Conservation (phyloP, 2,797 vertebrate genomes). For the Sebastes umbrosus region DNA sequence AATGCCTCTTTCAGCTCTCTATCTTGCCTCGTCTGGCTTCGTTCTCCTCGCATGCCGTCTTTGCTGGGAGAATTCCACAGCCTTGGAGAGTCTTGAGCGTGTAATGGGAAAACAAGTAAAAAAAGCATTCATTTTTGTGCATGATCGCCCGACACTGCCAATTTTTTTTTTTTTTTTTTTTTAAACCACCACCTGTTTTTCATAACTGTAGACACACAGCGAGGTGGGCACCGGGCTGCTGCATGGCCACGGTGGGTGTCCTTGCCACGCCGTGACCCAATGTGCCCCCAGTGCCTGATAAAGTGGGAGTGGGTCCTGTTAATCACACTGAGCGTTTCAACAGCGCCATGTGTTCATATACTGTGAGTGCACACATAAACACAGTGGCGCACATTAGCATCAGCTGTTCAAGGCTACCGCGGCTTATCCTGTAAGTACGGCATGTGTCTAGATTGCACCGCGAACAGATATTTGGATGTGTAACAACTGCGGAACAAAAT, state of each 20-base stretch:
- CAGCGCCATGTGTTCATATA: slow-evolving; percentile 32
- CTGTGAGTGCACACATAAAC: slow-evolving; percentile 54
- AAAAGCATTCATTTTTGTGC: slow-evolving; percentile 44
- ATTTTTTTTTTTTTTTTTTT: slow-evolving; percentile 14
- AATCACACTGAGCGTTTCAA: slow-evolving; percentile 53
- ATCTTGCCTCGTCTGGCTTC: slow-evolving; percentile 71
- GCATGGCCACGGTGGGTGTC: slow-evolving; percentile 46
- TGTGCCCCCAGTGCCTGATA: slow-evolving; percentile 61
- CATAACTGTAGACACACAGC: slow-evolving; percentile 43
- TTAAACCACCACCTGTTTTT: slow-evolving; percentile 71
- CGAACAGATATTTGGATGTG: slow-evolving; percentile 51
- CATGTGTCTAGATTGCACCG: slow-evolving; percentile 44
- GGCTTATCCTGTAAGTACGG: slow-evolving; percentile 54
- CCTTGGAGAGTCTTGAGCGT: slow-evolving; percentile 67
- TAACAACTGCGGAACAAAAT: slow-evolving; percentile 72
- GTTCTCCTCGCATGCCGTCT: slow-evolving; percentile 57
- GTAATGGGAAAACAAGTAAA: slow-evolving; percentile 68
- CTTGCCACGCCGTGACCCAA: slow-evolving; percentile 61
- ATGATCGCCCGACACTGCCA: slow-evolving; percentile 51
- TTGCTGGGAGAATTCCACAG: slow-evolving; percentile 70
- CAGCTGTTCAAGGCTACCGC: slow-evolving; percentile 70
- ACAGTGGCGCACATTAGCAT: slow-evolving; percentile 60
- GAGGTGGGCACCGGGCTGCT: slow-evolving; percentile 48
- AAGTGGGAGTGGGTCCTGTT: slow-evolving; percentile 59
- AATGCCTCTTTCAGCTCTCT: slow-evolving; percentile 73